Percentiles rank a stretch among this genome's conserved stretches.
phyloP scores from a whole-genome alignment of 2,888 invertebrate genomes.

The Capitulum mitella region DNA sequence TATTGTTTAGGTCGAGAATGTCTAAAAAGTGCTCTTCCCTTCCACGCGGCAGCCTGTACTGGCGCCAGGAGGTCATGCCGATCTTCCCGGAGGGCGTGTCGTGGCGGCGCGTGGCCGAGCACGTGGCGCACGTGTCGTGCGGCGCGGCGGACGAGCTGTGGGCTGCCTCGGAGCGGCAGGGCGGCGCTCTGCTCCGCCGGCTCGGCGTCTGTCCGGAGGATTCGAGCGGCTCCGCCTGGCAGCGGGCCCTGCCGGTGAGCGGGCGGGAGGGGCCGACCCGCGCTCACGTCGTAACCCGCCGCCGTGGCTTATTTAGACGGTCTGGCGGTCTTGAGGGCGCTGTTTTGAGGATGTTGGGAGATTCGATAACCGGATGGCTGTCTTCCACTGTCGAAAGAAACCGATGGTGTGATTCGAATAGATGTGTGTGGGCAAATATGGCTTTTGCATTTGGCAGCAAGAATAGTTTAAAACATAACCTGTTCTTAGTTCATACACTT shows the following conservation, averaged over 20 bases:
- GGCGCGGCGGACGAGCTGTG: slow-evolving; percentile 40
- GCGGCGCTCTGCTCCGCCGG: background rate
- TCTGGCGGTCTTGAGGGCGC: no score
- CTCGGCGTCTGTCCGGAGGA: background rate
- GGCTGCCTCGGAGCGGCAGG: slow-evolving; percentile 20
- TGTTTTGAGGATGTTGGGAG: no score
- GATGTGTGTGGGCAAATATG: no score
- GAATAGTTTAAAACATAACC: no score
- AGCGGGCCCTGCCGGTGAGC: background rate
- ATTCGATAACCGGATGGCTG: no score
- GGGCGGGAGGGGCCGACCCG: no score
- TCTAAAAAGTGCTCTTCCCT: background rate
- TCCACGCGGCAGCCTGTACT: slow-evolving; percentile 61
- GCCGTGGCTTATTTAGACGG: no score
- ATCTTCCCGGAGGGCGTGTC: slow-evolving; percentile 73
- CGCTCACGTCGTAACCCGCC: no score
- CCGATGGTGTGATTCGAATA: no score
- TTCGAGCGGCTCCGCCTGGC: background rate
- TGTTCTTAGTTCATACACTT: no score
- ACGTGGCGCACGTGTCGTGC: slow-evolving; percentile 42
- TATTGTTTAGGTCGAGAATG: background rate
- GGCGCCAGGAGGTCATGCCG: slow-evolving; percentile 66
- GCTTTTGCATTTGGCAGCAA: no score
- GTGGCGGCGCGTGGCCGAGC: slow-evolving; percentile 52
- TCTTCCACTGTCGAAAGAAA: no score